Percentiles rank a stretch among this genome's conserved stretches.
phyloP scores from a whole-genome alignment of 2,797 vertebrate genomes.

The Champsocephalus esox region DNA sequence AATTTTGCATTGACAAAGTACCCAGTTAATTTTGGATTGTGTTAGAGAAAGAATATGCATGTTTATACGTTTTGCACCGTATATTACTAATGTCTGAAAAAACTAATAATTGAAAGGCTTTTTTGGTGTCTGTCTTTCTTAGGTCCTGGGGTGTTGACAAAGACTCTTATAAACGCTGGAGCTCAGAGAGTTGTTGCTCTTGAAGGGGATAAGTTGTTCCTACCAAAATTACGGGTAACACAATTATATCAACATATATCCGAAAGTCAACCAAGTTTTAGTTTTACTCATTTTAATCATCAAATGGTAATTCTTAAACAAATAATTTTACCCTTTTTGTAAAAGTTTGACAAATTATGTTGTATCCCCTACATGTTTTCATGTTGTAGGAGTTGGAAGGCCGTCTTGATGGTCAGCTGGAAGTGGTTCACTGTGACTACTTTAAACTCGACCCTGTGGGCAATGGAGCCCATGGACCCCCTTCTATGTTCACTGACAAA shows the following conservation, averaged over 20 bases:
- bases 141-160: conserved; percentile 94
- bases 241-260: neutral
- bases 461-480: conserved; percentile 77
- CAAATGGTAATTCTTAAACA: neutral
- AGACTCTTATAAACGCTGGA: conserved; percentile 89
- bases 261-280: neutral
- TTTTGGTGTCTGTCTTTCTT: conserved; percentile 31
- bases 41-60: neutral
- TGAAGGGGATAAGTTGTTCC: conserved; percentile 86
- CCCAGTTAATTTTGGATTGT: neutral
- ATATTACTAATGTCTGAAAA: neutral
- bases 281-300: neutral
- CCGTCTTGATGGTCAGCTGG: conserved; percentile 84
- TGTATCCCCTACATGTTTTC: neutral
- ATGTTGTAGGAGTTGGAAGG: conserved; percentile 85
- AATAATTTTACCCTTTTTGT: neutral
- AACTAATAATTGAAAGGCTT: neutral
- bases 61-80: neutral
- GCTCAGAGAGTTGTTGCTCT: conserved; percentile 90
- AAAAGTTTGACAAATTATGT: neutral
- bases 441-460: conserved; percentile 89
- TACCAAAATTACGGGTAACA: conserved; percentile 88
- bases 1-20: neutral
- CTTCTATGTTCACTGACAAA: conserved; percentile 82
- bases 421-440: conserved; percentile 91